Evolutionary conservation across 2,797 vertebrate species (phyloP).

Genomic region (Parauchenoglanis punctatus): DNA sequence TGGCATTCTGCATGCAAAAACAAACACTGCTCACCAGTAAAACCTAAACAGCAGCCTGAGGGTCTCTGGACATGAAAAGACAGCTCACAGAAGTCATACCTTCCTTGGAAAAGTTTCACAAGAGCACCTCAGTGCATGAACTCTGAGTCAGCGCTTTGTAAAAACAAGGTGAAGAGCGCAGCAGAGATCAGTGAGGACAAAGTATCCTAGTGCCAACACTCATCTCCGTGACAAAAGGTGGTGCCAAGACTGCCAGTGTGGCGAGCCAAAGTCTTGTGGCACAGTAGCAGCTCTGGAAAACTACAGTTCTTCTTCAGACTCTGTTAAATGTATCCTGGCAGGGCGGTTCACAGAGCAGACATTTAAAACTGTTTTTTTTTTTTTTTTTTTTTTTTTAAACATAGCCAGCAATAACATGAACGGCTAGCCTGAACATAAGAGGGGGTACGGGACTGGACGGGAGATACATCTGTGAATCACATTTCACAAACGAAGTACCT

Average conservation of each 20-base stretch:
- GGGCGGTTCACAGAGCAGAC: conserved; percentile 49
- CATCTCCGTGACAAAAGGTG: conserved; percentile 31
- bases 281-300: conserved; percentile 24
- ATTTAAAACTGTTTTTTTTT: background rate
- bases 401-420: conserved; percentile 11
- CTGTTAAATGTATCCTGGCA: conserved; percentile 59
- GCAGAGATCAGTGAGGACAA: conserved; percentile 47
- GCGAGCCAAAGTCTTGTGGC: conserved; percentile 32
- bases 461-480: conserved; percentile 20
- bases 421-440: background rate
- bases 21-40: background rate
- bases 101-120: background rate
- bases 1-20: background rate
- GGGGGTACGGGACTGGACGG: conserved; percentile 25
- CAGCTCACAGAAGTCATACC: background rate
- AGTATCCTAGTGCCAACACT: conserved; percentile 44
- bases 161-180: background rate
- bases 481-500: conserved; percentile 7
- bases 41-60: background rate
- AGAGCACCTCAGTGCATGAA: background rate
- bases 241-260: conserved; percentile 41
- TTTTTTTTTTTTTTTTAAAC: background rate
- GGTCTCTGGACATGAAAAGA: background rate
- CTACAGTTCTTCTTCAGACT: conserved; percentile 24
- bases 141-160: conserved; percentile 9